These are phyloP conservation scores for Leuciscus waleckii DNA, from an alignment of 2,797 vertebrate genomes.

Conservation along the genomic window DNA sequence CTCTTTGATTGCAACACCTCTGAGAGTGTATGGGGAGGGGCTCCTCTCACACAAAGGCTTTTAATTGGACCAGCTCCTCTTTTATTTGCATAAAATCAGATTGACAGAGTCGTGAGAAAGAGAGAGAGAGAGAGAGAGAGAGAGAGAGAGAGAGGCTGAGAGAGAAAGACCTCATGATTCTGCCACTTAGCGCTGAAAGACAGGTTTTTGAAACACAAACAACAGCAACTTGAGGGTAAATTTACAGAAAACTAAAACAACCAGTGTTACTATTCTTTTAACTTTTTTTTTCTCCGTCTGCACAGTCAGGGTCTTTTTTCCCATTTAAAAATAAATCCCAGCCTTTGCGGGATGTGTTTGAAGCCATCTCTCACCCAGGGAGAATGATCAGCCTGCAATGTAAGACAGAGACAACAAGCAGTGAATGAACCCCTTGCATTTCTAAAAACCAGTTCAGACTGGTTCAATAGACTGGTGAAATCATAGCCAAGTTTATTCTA, in stretches of 20 bases:
- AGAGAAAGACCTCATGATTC: constrained; percentile 43
- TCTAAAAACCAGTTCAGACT: constrained; percentile 66
- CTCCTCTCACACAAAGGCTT: constrained; percentile 72
- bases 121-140: neutral
- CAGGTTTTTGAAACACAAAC: constrained; percentile 47
- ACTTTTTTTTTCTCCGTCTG: constrained; percentile 53
- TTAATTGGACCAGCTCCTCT: constrained; percentile 79
- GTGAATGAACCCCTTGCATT: constrained; percentile 25
- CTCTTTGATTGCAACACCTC: constrained; percentile 65
- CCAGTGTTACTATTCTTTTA: constrained; percentile 62
- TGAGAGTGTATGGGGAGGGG: constrained; percentile 70
- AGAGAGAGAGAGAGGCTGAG: constrained; percentile 5
- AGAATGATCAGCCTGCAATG: constrained; percentile 62
- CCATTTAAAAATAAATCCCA: constrained; percentile 76
- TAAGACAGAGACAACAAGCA: constrained; percentile 50
- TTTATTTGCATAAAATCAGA: constrained; percentile 71
- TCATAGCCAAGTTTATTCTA: constrained; percentile 27
- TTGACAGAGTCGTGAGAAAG: constrained; percentile 36
- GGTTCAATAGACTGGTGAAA: constrained; percentile 48
- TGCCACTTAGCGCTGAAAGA: constrained; percentile 27
- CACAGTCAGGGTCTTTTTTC: constrained; percentile 70
- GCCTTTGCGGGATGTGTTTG: constrained; percentile 61
- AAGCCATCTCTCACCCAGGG: constrained; percentile 71
- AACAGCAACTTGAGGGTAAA: constrained; percentile 32
- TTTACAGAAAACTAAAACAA: constrained; percentile 65